A percentile compares a stretch with the other conserved stretches of the same genome.
These are phyloP conservation scores for Dryococelus australis DNA, from an alignment of 2,888 invertebrate genomes.

Conservation along the genomic window DNA sequence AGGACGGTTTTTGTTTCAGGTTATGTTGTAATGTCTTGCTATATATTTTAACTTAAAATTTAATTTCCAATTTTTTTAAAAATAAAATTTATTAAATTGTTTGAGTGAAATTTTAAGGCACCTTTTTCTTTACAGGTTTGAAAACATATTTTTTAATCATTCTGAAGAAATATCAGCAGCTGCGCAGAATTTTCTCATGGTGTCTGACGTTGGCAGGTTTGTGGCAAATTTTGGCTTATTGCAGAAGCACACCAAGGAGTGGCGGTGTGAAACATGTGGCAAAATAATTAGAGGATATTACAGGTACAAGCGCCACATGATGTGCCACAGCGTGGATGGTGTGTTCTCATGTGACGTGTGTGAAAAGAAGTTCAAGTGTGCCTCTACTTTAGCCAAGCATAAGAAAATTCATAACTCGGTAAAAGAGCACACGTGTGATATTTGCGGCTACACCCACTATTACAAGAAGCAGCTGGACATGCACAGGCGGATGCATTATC, in stretches of 20 bases:
- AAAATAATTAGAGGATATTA: background rate
- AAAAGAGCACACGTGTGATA: conserved; percentile 53
- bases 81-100: background rate
- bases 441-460: conserved; percentile 59
- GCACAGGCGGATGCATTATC: conserved; percentile 65
- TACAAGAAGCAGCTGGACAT: conserved; percentile 59
- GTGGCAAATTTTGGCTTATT: background rate
- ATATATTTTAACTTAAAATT: too few relatives aligned
- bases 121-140: conserved; percentile 24
- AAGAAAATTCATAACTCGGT: conserved; percentile 53
- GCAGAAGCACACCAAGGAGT: background rate
- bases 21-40: too few relatives aligned
- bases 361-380: conserved; percentile 51
- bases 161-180: background rate
- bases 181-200: background rate
- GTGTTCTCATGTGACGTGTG: conserved; percentile 58
- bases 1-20: too few relatives aligned
- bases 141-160: background rate
- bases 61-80: background rate
- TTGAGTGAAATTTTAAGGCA: background rate
- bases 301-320: conserved; percentile 17
- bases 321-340: background rate
- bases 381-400: conserved; percentile 49
- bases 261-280: background rate
- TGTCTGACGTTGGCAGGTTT: background rate